Conservation (phyloP, 1,140 invertebrate genomes). For the Sweltsa coloradensis region DNA sequence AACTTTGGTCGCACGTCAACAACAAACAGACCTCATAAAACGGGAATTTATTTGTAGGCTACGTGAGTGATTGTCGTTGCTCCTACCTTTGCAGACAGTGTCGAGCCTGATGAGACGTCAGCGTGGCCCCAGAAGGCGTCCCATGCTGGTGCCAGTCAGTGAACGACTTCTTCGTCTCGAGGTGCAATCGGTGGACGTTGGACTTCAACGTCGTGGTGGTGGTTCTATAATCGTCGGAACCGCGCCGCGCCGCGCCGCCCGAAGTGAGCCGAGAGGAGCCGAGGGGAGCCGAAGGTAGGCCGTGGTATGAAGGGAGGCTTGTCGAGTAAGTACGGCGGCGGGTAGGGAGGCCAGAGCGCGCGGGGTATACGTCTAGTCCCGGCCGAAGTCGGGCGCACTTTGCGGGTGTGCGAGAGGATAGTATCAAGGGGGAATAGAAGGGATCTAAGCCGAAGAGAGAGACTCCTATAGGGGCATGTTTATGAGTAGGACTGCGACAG, state of each 20-base stretch:
- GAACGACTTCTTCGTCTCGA: slow-evolving; percentile 1
- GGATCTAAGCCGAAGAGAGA: slow-evolving; percentile 8
- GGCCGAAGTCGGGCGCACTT: slow-evolving; percentile 13
- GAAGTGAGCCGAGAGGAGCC: slow-evolving; percentile 12
- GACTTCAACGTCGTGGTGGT: slow-evolving; percentile 5
- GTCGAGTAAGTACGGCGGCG: not conserved
- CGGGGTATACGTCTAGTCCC: slow-evolving; percentile 16
- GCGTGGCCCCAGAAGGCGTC: too few relatives aligned
- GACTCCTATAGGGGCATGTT: too few relatives aligned
- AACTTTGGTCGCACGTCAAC: too few relatives aligned
- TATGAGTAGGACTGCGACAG: slow-evolving; percentile 3
- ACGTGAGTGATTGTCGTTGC: too few relatives aligned
- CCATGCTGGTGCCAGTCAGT: not conserved
- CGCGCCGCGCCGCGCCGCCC: slow-evolving; percentile 4
- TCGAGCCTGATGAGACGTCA: too few relatives aligned
- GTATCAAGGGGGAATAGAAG: slow-evolving; percentile 2
- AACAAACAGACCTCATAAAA: too few relatives aligned
- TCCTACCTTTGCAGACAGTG: too few relatives aligned
- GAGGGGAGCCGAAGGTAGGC: slow-evolving; percentile 3
- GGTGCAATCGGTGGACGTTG: slow-evolving; percentile 5
- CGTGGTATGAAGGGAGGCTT: not conserved
- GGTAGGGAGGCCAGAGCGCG: too few relatives aligned
- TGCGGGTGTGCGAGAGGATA: slow-evolving; percentile 11
- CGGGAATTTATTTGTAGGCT: too few relatives aligned
- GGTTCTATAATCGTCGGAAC: slow-evolving; percentile 5